Base-by-base conservation (phyloP, 2,888 invertebrate species). In the Yponomeuta sedellus region DNA sequence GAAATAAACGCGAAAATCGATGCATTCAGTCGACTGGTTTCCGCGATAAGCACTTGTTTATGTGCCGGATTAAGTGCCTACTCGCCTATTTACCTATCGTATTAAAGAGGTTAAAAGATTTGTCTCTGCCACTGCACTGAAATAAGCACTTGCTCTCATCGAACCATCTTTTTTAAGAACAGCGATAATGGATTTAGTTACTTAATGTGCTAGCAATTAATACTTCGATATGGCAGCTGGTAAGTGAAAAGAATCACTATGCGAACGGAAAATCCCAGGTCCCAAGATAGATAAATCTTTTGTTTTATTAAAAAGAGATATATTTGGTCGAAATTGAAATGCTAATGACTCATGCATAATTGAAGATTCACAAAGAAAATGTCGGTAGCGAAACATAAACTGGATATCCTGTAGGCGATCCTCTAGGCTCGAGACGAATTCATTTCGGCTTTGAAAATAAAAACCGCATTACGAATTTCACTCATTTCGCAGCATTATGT, bases 311-410 rank as follows among this genome's bases (percentile, higher is more conserved):
- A 58, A 22, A 34, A 61, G 6, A 61, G 25, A 61, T 28, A 61
- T 61, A 61, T 61, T 34, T 34, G n/a, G 34, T 67, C 70, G 72
- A 73, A 76, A 78, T 78, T 78, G 75, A 77, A 79, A 78, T 78
- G 77, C 75, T 78, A 78, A 80, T 79, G 73, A 71, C 74, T 75
- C 74, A 72, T 78, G 77, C 77, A 77, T 78, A 80, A 80, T 77
- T 77, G 75, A 76, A 75, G 74, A 74, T 74, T 72, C 74, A 72
- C 72, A 70, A 71, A 72, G 72, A 74, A 74, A 62, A 62, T 62
- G 62, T 62, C 62, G 10, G 20, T 19, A n/a, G 19, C 62, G 39
- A 62, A 62, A 59, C 20, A 59, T 12, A 20, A 59, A 59, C 11
- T 59, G 59, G 25, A 25, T 59, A 22, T 59, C 2, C 22, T 25